Percentiles rank a stretch among this genome's conserved stretches.
These are phyloP conservation scores for Thamnophis sirtalis DNA, from an alignment of 2,113 vertebrate genomes.

Conservation along the genomic window DNA sequence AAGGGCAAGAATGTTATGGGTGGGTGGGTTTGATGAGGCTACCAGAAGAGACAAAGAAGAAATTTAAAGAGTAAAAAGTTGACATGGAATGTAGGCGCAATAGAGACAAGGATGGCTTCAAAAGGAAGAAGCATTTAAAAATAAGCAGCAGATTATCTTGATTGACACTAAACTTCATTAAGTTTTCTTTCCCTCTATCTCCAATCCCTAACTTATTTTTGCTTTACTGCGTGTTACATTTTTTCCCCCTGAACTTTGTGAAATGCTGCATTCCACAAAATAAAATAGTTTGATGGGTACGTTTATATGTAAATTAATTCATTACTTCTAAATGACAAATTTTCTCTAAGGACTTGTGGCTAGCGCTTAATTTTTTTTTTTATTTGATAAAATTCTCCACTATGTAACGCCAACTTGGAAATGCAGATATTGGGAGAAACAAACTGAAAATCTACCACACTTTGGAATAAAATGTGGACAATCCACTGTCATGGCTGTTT, in stretches of 20 bases:
- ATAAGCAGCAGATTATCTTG: not conserved
- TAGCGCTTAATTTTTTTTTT: not conserved
- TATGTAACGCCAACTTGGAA: not conserved
- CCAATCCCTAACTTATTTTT: not conserved
- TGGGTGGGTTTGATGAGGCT: not conserved
- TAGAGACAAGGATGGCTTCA: not conserved
- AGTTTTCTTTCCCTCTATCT: not conserved
- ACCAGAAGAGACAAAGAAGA: not conserved
- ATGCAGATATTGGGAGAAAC: not conserved
- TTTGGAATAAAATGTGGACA: no score
- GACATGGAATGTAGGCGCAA: not conserved
- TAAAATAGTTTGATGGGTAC: not conserved
- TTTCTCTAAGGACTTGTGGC: slow-evolving; percentile 17
- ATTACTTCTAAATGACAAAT: slow-evolving; percentile 18
- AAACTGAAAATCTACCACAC: not conserved
- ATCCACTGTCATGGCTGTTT: not conserved
- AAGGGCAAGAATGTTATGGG: not conserved
- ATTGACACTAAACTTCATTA: not conserved
- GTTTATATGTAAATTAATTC: slow-evolving; percentile 3
- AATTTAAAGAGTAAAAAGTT: not conserved
- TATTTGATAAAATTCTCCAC: not conserved
- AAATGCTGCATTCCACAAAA: not conserved
- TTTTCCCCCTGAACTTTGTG: not conserved
- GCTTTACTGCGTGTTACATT: not conserved
- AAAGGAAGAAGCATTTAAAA: not conserved